A percentile compares a stretch with the other conserved stretches of the same genome.
Conservation (phyloP, 2,113 vertebrate species). For the Pteruthius melanotis region DNA sequence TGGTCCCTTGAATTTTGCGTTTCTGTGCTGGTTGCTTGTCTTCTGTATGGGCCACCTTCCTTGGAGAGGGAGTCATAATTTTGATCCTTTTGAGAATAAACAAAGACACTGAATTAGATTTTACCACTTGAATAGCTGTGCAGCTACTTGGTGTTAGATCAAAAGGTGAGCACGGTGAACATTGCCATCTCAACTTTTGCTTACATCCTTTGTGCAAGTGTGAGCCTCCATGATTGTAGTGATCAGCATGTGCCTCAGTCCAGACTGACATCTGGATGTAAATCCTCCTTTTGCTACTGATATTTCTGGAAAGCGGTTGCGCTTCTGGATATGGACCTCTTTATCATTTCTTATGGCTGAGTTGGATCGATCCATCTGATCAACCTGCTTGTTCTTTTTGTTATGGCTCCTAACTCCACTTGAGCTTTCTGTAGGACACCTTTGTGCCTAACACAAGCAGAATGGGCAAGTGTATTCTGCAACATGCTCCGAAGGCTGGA, state of each 20-base stretch:
- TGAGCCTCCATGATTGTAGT: rapidly evolving
- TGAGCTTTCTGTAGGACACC: neutral
- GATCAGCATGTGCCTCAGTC: neutral
- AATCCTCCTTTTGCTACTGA: neutral
- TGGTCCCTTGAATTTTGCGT: neutral
- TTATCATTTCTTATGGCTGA: neutral
- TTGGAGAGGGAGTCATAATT: neutral
- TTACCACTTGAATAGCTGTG: neutral
- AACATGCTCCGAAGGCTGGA: neutral
- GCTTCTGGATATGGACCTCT: rapidly evolving
- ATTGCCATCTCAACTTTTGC: neutral
- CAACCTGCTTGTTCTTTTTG: neutral
- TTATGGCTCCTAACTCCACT: neutral
- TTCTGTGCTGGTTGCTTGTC: neutral
- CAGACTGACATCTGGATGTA: neutral
- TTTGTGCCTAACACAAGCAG: neutral
- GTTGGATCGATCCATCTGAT: neutral
- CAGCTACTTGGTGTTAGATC: neutral
- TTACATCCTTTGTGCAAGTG: neutral
- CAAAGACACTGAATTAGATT: neutral
- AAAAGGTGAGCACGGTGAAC: neutral
- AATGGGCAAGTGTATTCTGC: neutral
- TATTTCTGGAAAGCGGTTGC: rapidly evolving
- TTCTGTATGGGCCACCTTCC: neutral
- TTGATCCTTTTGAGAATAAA: neutral